phyloP scores from a whole-genome alignment of 30 jellyfish, hydroid and myxozoan species.

The Pelagia noctiluca region DNA sequence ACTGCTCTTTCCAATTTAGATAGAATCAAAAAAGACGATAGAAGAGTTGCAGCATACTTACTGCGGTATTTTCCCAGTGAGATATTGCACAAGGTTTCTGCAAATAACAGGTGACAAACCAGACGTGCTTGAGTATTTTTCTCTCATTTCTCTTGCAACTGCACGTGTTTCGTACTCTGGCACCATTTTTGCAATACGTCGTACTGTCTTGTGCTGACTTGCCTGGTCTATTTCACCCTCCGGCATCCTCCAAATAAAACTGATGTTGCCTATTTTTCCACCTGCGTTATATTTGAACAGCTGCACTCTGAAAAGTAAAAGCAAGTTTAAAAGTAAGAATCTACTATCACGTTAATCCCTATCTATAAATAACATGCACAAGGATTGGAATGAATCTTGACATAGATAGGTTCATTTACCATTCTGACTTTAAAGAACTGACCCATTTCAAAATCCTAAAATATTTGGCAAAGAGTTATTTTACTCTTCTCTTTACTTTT shows the following conservation, averaged over 20 bases:
- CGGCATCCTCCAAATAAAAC: slow-evolving; percentile 37
- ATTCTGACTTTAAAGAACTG: slow-evolving; percentile 4
- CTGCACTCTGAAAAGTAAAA: slow-evolving; percentile 40
- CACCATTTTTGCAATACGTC: slow-evolving; percentile 1
- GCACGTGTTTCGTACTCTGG: slow-evolving; percentile 30
- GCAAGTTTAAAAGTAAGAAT: background rate
- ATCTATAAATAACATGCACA: no score
- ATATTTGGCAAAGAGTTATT: no score
- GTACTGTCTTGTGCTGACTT: background rate
- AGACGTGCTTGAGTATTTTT: slow-evolving; percentile 30
- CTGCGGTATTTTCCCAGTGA: slow-evolving; percentile 54
- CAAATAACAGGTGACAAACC: slow-evolving; percentile 44
- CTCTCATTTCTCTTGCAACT: slow-evolving; percentile 29
- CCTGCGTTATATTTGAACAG: slow-evolving; percentile 39
- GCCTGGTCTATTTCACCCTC: slow-evolving; percentile 29
- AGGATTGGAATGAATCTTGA: no score
- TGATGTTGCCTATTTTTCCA: slow-evolving; percentile 32
- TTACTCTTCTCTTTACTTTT: no score
- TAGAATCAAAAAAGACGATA: background rate
- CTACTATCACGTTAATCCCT: no score
- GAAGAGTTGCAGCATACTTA: slow-evolving; percentile 21
- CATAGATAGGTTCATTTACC: no score
- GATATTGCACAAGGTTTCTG: slow-evolving; percentile 49
- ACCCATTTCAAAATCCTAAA: background rate
- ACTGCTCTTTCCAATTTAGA: background rate